phyloP scores from a whole-genome alignment of 1,140 invertebrate species.

The Ceratosolen solmsi region DNA sequence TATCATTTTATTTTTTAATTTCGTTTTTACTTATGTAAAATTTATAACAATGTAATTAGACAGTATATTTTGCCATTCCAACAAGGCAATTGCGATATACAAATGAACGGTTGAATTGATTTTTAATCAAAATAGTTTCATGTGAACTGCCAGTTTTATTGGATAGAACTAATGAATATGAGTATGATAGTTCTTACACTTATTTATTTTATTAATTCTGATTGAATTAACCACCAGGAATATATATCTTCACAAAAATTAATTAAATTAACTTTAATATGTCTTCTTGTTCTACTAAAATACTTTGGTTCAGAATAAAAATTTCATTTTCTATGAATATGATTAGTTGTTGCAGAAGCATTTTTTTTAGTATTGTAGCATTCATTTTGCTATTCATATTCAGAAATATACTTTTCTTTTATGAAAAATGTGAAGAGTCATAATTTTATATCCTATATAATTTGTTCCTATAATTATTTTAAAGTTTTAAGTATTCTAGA shows the following conservation, averaged over 20 bases:
- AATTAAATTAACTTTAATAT: background rate
- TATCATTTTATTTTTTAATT: background rate
- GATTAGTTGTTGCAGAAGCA: background rate
- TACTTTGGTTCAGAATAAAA: background rate
- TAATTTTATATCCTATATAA: background rate
- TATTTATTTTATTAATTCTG: background rate
- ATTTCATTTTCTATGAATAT: background rate
- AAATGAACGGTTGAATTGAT: constrained; percentile 26
- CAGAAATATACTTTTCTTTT: background rate
- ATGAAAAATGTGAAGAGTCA: background rate
- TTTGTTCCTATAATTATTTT: background rate
- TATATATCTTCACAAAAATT: background rate
- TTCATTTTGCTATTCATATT: background rate
- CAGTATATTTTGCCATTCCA: constrained; percentile 26
- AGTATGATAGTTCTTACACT: constrained; percentile 1
- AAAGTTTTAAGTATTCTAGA: background rate
- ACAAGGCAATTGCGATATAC: constrained; percentile 38
- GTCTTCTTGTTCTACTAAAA: background rate
- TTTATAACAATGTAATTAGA: constrained; percentile 18
- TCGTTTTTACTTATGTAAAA: constrained; percentile 9
- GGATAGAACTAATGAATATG: constrained; percentile 8
- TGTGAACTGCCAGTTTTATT: background rate
- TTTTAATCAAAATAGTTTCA: constrained; percentile 26
- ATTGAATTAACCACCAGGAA: background rate
- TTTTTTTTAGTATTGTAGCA: background rate